Evolutionary conservation across 2,888 invertebrate genomes (phyloP).

Genomic region (Bruchidius siliquastri): DNA sequence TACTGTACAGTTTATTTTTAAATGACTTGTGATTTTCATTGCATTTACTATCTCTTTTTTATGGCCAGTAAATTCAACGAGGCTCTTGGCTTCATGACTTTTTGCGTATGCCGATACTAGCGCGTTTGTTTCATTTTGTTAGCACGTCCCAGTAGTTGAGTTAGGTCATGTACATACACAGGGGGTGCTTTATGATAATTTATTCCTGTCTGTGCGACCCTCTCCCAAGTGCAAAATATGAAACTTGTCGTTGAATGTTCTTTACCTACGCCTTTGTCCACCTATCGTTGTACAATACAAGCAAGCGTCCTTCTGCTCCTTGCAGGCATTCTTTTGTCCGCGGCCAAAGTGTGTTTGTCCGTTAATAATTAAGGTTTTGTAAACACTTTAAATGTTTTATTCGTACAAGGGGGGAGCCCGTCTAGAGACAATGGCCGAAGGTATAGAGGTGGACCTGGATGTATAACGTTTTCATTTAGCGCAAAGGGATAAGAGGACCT

Average conservation of each 20-base stretch:
- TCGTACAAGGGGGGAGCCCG: constrained; percentile 23
- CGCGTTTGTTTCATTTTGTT: too few species aligned
- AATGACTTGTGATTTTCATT: too few species aligned
- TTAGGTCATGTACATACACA: neutral
- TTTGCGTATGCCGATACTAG: too few species aligned
- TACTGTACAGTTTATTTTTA: too few species aligned
- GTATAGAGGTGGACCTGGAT: neutral
- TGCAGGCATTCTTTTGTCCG: constrained; percentile 27
- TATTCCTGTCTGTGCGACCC: neutral
- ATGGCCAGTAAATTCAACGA: too few species aligned
- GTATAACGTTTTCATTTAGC: neutral
- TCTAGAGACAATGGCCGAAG: constrained; percentile 16
- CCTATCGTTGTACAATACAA: constrained; percentile 8
- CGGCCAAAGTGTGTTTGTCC: constrained; percentile 39
- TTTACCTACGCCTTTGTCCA: constrained; percentile 13
- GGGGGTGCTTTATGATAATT: neutral
- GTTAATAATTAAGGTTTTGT: constrained; percentile 45
- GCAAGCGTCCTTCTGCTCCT: constrained; percentile 5
- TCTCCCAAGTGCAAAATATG: neutral
- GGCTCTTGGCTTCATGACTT: too few species aligned
- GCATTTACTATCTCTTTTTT: too few species aligned
- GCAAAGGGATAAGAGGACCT: neutral
- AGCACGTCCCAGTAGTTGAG: neutral
- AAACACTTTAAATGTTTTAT: constrained; percentile 43
- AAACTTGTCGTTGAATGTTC: neutral